Evolutionary conservation across 2,113 vertebrate genomes (phyloP).

Genomic region (Ammodytes dubius): DNA sequence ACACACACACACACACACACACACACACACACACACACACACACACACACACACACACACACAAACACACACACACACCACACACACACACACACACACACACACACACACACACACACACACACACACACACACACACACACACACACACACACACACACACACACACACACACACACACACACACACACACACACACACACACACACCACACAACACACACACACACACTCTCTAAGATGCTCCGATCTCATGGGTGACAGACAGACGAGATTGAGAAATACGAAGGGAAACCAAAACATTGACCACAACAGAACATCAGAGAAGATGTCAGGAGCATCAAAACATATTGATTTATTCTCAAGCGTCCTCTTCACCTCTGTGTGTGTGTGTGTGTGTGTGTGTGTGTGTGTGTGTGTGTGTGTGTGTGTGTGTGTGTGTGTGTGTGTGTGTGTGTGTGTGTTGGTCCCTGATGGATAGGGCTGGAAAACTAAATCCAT

Average conservation of each 20-base stretch:
- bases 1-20: too few relatives aligned
- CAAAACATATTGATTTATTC: slow-evolving; percentile 53
- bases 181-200: too few relatives aligned
- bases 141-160: too few relatives aligned
- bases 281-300: slow-evolving; percentile 27
- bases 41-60: not conserved
- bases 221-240: too few relatives aligned
- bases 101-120: too few relatives aligned
- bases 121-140: too few relatives aligned
- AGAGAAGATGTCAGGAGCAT: slow-evolving; percentile 57
- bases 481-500: slow-evolving; percentile 49
- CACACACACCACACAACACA: not conserved
- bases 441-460: not conserved
- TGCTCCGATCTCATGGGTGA: slow-evolving; percentile 44
- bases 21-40: too few relatives aligned
- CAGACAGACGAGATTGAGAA: slow-evolving; percentile 53
- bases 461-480: slow-evolving; percentile 24
- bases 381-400: not conserved
- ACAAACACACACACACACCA: not conserved
- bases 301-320: slow-evolving; percentile 59
- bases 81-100: too few relatives aligned
- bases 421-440: not conserved
- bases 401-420: not conserved
- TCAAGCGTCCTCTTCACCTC: slow-evolving; percentile 46
- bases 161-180: too few relatives aligned